These are phyloP conservation scores for Agrypnia vestita DNA, from an alignment of 1,140 invertebrate species.

Conservation along the genomic window DNA sequence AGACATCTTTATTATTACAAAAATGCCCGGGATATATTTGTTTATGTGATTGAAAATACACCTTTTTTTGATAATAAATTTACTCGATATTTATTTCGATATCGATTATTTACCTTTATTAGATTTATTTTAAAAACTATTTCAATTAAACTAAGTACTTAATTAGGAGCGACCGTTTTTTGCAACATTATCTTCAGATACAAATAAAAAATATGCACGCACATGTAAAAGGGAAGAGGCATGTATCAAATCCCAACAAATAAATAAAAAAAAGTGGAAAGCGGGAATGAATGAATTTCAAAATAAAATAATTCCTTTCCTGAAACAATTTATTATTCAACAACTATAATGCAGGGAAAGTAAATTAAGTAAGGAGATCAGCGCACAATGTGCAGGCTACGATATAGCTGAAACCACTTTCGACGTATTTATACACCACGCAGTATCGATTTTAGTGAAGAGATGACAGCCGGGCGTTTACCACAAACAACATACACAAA, in stretches of 20 bases:
- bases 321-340: background rate
- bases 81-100: too few species aligned
- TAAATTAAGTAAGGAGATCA: background rate
- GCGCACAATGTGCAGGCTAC: constrained; percentile 14
- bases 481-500: constrained; percentile 22
- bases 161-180: too few species aligned
- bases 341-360: background rate
- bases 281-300: background rate
- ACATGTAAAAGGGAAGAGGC: background rate
- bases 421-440: background rate
- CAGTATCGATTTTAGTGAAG: constrained; percentile 21
- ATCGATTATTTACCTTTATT: too few species aligned
- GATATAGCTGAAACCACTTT: constrained; percentile 32
- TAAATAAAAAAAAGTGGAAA: background rate
- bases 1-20: too few species aligned
- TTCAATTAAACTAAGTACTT: too few species aligned
- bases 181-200: too few species aligned
- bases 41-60: too few species aligned
- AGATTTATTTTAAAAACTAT: too few species aligned
- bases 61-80: too few species aligned
- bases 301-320: background rate
- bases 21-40: too few species aligned
- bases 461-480: constrained; percentile 45
- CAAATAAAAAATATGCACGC: background rate
- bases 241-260: background rate